A percentile compares a stretch with the other conserved stretches of the same genome.
phyloP scores from a whole-genome alignment of 2,888 invertebrate species.

The Drosophila mayaguana region DNA sequence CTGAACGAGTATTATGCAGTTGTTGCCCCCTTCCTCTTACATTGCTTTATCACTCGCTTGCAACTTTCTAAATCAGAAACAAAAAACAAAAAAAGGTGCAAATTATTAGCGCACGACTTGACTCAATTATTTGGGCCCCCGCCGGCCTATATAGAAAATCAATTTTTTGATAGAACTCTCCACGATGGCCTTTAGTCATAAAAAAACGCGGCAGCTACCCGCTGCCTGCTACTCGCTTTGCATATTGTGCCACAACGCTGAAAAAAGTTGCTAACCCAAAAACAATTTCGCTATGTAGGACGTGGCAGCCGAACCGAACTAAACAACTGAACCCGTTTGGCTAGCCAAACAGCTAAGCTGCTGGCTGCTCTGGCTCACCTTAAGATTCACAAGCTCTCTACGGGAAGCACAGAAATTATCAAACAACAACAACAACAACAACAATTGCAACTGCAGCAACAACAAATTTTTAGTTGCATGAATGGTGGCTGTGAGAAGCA shows the following conservation, averaged over 20 bases:
- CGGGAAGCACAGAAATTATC: constrained; percentile 58
- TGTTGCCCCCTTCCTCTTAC: neutral
- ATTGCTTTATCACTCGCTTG: constrained; percentile 27
- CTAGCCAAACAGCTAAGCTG: constrained; percentile 35
- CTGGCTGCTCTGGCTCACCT: constrained; percentile 37
- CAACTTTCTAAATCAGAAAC: constrained; percentile 71
- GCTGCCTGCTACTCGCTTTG: constrained; percentile 45
- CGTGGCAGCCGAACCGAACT: constrained; percentile 9
- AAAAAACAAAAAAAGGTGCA: constrained; percentile 66
- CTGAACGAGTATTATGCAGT: neutral
- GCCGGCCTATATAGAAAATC: constrained; percentile 65
- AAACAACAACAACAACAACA: constrained; percentile 38
- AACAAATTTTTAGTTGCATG: constrained; percentile 60
- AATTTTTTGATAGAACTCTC: constrained; percentile 66
- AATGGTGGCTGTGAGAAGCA: constrained; percentile 71
- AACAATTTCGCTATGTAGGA: constrained; percentile 19
- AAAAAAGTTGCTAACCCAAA: constrained; percentile 69
- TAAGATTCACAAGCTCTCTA: constrained; percentile 45
- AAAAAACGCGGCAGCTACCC: constrained; percentile 19
- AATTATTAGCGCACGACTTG: constrained; percentile 75
- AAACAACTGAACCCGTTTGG: constrained; percentile 72
- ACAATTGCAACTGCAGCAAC: constrained; percentile 31
- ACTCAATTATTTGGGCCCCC: constrained; percentile 47
- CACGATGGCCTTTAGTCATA: constrained; percentile 52
- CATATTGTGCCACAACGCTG: constrained; percentile 43